These are phyloP conservation scores for Pocillopora grandis DNA, from an alignment of 92 coral and sea anemone species.

Conservation along the genomic window DNA sequence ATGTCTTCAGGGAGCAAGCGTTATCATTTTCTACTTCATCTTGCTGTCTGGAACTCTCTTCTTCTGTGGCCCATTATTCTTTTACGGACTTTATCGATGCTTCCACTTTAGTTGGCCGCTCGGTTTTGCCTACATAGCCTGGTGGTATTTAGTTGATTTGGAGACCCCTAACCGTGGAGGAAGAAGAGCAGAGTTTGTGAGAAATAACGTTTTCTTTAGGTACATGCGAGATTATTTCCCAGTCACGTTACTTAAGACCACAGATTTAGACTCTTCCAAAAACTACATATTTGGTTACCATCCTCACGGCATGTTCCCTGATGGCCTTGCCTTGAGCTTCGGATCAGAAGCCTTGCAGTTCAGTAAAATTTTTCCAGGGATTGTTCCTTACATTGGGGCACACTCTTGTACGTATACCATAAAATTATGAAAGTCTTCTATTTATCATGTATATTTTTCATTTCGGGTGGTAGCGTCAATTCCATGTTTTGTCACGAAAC, in stretches of 20 bases:
- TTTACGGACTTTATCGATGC: slow-evolving; percentile 8
- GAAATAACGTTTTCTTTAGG: slow-evolving; percentile 41
- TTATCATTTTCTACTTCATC: slow-evolving; percentile 22
- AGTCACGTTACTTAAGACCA: slow-evolving; percentile 53
- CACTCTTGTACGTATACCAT: slow-evolving; percentile 12
- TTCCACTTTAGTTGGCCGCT: slow-evolving; percentile 32
- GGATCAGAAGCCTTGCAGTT: slow-evolving; percentile 81
- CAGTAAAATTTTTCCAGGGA: slow-evolving; percentile 31
- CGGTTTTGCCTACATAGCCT: slow-evolving; percentile 32
- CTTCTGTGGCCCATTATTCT: slow-evolving; percentile 4
- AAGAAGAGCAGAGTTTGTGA: slow-evolving; percentile 44
- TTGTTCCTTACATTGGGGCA: slow-evolving; percentile 34
- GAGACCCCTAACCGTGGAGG: slow-evolving; percentile 56
- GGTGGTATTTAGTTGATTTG: slow-evolving; percentile 46
- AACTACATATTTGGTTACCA: slow-evolving; percentile 71
- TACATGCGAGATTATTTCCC: slow-evolving; percentile 59
- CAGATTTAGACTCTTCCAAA: slow-evolving; percentile 36
- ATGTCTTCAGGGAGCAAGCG: slow-evolving; percentile 14
- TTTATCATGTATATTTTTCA: not conserved
- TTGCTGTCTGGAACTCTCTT: slow-evolving; percentile 10
- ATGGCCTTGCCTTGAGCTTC: slow-evolving; percentile 73
- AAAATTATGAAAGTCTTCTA: not conserved
- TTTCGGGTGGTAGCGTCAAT: too few species aligned
- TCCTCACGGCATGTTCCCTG: slow-evolving; percentile 81
- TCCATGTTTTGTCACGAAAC: too few species aligned